Percentiles rank a stretch among this genome's conserved stretches.
Conservation (phyloP, 2,888 invertebrate genomes). For the Drosophila diplacantha region DNA sequence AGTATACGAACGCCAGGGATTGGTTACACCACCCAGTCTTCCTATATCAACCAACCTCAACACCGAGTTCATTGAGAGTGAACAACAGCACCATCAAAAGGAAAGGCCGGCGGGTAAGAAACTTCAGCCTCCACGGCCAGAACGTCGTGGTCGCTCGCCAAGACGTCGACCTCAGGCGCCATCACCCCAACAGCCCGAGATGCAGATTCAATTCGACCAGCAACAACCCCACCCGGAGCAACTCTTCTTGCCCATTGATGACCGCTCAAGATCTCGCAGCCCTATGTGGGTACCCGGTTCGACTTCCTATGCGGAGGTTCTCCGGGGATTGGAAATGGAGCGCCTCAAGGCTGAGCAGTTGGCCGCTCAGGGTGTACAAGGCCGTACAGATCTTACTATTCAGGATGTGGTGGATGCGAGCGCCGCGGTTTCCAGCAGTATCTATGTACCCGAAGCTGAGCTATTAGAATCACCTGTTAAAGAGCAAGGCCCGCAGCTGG, state of each 20-base stretch:
- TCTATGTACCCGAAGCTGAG: conserved; percentile 40
- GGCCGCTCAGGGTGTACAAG: conserved; percentile 53
- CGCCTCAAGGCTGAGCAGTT: conserved; percentile 57
- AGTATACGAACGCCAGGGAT: conserved; percentile 37
- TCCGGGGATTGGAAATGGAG: conserved; percentile 81
- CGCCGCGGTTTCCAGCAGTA: conserved; percentile 25
- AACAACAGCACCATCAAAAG: conserved; percentile 39
- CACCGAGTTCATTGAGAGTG: conserved; percentile 54
- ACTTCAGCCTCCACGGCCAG: conserved; percentile 55
- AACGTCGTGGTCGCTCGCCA: conserved; percentile 73
- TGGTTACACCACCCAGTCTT: conserved; percentile 40
- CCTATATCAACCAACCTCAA: conserved; percentile 31
- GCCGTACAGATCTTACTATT: conserved; percentile 54
- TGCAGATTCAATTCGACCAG: conserved; percentile 32
- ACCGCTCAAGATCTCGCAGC: conserved; percentile 81
- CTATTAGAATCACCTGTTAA: conserved; percentile 21
- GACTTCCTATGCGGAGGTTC: conserved; percentile 88
- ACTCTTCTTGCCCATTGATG: conserved; percentile 58
- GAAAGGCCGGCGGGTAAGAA: conserved; percentile 47
- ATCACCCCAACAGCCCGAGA: conserved; percentile 8
- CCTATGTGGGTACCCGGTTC: conserved; percentile 87
- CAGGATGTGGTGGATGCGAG: conserved; percentile 66
- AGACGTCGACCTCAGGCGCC: conserved; percentile 54
- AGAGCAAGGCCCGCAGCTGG: conserved; percentile 23
- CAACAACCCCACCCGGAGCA: conserved; percentile 39